Evolutionary conservation across 2,113 vertebrate species (phyloP), one percentile per base, ranked within the genome.

Genomic region (Archocentrus centrarchus): DNA sequence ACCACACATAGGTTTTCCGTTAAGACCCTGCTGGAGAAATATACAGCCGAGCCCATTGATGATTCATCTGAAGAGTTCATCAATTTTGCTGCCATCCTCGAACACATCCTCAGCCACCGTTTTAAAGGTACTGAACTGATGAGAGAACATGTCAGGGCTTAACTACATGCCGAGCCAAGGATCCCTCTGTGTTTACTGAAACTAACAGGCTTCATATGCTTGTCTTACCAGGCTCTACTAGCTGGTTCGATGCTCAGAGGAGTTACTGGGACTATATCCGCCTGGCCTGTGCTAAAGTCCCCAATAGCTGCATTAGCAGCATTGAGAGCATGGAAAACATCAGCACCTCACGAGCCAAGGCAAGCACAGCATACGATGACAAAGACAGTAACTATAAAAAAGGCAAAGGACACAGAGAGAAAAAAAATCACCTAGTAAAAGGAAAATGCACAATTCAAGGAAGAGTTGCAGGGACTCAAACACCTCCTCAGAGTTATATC

Each of bases 321-420:
- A 98, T 99, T 0, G 98, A 99, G 95, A 98, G 96, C 94, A 99
- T 99, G 98, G 98, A 99, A 92, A 99, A 99, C 93, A 99, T 99
- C 94, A 97, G 96, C 95, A 97, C 96, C 2, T 97, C 98, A 8
- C 92, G 97, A 83, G 98, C 98, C 89, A 99, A 99, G 97, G 98
- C 97, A 90, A 95, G 96, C 73, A 53, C 30, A 5, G 18, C 22
- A 13, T 18, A 57, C 1, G 4, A 64, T 27, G 5, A 76, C n/a
- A 70, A 70, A 70, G 14, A 47, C 17, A 53, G 7, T 18, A 18
- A 53, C 50, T 53, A 53, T 7, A 53, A 7, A 53, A 41, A 53
- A 53, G 47, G 47, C 47, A 18, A 53, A 53, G 6, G 15, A 3
- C 50, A 53, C 6, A 53, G 44, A 47, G 44, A 47, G 13, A 14